Percentiles rank a stretch among this genome's conserved stretches.
Evolutionary conservation across 2,113 vertebrate species (phyloP).

Genomic region (Neolamprologus falcicula): DNA sequence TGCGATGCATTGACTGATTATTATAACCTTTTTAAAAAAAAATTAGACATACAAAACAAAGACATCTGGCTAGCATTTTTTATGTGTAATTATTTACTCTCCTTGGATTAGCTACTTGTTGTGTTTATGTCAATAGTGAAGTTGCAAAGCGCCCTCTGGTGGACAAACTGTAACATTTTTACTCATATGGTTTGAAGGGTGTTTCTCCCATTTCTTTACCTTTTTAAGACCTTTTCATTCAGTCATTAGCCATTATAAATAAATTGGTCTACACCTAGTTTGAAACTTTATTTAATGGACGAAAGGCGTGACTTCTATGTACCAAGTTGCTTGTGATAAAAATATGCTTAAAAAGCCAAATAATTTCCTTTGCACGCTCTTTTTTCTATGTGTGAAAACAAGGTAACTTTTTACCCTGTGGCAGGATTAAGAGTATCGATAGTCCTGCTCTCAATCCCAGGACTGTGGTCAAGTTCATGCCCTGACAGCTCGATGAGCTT

Average conservation of each 20-base stretch:
- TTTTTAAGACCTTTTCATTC: not conserved
- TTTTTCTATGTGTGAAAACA: not conserved
- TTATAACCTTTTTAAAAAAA: rapidly evolving
- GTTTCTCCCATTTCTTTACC: not conserved
- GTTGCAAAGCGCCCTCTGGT: not conserved
- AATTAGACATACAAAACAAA: not conserved
- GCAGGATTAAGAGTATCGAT: not conserved
- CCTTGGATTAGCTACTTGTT: not conserved
- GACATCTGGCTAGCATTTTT: not conserved
- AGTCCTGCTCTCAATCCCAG: not conserved
- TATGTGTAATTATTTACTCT: not conserved
- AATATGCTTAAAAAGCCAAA: not conserved
- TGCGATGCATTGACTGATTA: not conserved
- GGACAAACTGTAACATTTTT: not conserved
- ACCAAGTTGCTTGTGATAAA: not conserved
- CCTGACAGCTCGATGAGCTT: not conserved
- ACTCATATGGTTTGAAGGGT: not conserved
- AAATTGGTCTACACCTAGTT: not conserved
- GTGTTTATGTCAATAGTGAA: not conserved
- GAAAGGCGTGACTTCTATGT: not conserved
- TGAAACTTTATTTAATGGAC: not conserved
- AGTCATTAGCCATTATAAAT: not conserved
- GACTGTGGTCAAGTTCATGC: not conserved
- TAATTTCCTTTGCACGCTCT: rapidly evolving
- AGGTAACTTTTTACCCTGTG: not conserved